Base-by-base conservation (phyloP, 2,113 vertebrate species). In the Tachysurus vachellii region DNA sequence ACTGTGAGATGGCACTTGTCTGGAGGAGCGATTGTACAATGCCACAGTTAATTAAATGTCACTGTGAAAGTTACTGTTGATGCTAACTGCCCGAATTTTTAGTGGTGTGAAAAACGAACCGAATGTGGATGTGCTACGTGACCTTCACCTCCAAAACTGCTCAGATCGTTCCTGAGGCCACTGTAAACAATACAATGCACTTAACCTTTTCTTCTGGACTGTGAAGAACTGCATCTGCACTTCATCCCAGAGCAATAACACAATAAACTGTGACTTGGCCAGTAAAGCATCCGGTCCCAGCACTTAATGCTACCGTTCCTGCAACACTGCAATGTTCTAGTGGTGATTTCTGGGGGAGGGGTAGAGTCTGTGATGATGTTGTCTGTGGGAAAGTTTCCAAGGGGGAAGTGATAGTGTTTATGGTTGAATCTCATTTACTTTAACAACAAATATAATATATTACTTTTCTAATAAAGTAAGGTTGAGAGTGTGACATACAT, bases 231-330 rank as follows among this genome's bases (percentile, higher is more conserved):
- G 28, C 68, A 12, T 26, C 36, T 85, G 53, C 23, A 54, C 76
- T 88, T 85, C 47, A 85, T 85, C 73, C 85, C 82, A 47, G 47
- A 83, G 86, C 85, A 80, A 87, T 88, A 87, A 73, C 61, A 56
- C 66, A 47, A 79, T 54, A 8, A 84, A 89, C 84, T 84, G 68
- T 73, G 86, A 76, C 79, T 62, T 76, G 71, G 54, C 23, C 36
- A 83, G 42, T 42, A 31, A 62, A 73, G 81, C 79, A 61, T 86
- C 36, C 12, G 73, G 70, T 57, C 7, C n/a, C 26, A 0, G 54
- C 2, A 36, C 2, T 9, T 56, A 56, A 56, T 19, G 76, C 21
- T 23, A 47, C 36, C 3, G 31, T 6, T 21, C 31, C 28, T 36
- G 31, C 14, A 70, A 70, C 68, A 70, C 31, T 36, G 16, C 68